Percentiles rank a stretch among this genome's conserved stretches.
These are phyloP conservation scores for Willisornis vidua DNA, from an alignment of 2,113 vertebrate genomes.

Conservation along the genomic window DNA sequence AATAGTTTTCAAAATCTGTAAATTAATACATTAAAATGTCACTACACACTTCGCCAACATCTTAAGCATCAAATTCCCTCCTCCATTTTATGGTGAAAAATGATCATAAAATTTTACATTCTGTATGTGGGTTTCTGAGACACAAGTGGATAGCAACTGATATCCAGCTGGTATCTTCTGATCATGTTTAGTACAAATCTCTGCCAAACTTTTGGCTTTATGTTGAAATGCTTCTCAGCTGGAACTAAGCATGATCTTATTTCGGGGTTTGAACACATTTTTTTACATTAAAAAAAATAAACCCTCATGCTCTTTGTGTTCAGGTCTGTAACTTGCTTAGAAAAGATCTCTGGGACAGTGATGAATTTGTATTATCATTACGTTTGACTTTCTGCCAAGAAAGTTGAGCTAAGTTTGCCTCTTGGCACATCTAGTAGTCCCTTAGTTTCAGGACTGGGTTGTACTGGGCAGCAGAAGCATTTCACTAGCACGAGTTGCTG, in stretches of 20 bases:
- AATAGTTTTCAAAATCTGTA: constrained; percentile 57
- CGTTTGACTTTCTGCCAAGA: not conserved
- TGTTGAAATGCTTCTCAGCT: not conserved
- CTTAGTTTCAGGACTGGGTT: not conserved
- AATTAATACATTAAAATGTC: constrained; percentile 29
- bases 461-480: not conserved
- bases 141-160: not conserved
- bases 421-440: not conserved
- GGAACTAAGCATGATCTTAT: not conserved
- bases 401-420: not conserved
- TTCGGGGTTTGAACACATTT: not conserved
- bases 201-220: not conserved
- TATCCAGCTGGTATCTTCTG: not conserved
- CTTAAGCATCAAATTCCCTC: not conserved
- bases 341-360: not conserved
- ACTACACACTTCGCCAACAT: not conserved
- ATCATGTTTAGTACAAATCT: not conserved
- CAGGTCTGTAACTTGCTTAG: not conserved
- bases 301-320: not conserved
- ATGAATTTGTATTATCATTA: not conserved
- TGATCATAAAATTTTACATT: not conserved
- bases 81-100: not conserved
- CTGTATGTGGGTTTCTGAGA: not conserved
- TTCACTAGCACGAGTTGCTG: not conserved
- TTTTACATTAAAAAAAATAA: not conserved